A percentile compares a stretch with the other conserved stretches of the same genome.
Evolutionary conservation across 2,113 vertebrate genomes (phyloP).

Genomic region (Porphyrio hochstetteri): DNA sequence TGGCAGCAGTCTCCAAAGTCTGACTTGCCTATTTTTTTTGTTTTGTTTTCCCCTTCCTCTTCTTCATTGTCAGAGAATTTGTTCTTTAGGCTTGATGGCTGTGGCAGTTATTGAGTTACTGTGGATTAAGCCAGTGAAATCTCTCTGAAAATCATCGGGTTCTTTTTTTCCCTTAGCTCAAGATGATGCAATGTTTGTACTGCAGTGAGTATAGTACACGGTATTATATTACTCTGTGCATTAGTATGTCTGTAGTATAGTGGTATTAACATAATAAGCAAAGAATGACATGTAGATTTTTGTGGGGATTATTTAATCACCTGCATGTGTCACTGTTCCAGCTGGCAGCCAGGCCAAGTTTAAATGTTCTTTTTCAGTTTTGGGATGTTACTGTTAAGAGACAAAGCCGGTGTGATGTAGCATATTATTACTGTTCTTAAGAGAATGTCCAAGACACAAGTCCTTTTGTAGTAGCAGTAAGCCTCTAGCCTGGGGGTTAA

Average conservation of each 20-base stretch:
- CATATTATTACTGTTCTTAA: not conserved
- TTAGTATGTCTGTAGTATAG: not conserved
- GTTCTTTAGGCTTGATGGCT: not conserved
- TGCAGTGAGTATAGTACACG: not conserved
- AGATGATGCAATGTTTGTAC: not conserved
- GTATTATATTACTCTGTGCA: not conserved
- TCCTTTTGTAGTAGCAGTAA: not conserved
- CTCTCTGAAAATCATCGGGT: not conserved
- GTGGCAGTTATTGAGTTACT: not conserved
- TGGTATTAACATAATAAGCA: not conserved
- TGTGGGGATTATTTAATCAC: not conserved
- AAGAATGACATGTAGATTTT: not conserved
- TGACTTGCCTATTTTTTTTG: not conserved
- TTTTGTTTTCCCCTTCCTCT: not conserved
- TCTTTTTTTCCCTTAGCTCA: not conserved
- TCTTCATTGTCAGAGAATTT: not conserved
- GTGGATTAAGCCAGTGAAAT: not conserved
- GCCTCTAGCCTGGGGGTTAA: not conserved
- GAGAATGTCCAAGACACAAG: not conserved
- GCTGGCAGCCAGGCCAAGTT: not conserved
- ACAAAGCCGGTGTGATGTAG: not conserved
- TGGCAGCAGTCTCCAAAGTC: not conserved
- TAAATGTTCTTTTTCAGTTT: not conserved
- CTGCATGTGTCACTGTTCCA: not conserved
- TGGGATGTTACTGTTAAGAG: not conserved